phyloP scores from a whole-genome alignment of 2,888 invertebrate genomes.

The Aleiodes leptofemur region DNA sequence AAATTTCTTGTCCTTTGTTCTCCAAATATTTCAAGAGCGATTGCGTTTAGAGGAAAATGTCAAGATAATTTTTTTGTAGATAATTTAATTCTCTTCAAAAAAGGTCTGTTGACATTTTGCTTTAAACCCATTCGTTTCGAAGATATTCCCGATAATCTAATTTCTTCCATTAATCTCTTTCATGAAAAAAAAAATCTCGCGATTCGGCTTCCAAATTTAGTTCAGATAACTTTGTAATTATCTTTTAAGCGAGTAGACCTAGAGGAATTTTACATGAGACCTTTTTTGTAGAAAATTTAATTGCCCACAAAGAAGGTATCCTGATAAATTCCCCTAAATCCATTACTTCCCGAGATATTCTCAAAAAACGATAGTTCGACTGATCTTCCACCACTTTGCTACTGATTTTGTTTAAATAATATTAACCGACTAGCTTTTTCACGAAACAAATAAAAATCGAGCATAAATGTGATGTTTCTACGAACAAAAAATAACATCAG shows the following conservation, averaged over 20 bases:
- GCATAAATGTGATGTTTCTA: slow-evolving; percentile 48
- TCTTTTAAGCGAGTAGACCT: neutral
- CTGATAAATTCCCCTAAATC: neutral
- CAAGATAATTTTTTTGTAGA: too few species aligned
- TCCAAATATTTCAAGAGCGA: too few species aligned
- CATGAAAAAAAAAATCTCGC: too few species aligned
- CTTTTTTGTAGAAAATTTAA: neutral
- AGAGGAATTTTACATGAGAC: neutral
- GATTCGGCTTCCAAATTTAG: too few species aligned
- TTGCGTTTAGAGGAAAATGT: too few species aligned
- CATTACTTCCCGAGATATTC: neutral
- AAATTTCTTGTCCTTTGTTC: neutral
- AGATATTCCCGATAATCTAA: too few species aligned
- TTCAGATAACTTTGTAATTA: neutral
- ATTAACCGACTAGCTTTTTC: slow-evolving; percentile 72
- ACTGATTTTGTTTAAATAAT: slow-evolving; percentile 36
- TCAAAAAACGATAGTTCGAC: neutral
- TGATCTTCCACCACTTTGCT: neutral
- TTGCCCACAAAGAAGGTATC: neutral
- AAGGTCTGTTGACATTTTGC: too few species aligned
- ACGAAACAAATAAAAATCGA: slow-evolving; percentile 57
- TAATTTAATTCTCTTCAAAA: too few species aligned
- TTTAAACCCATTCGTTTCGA: too few species aligned
- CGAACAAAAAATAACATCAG: slow-evolving; percentile 15
- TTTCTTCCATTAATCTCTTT: too few species aligned